Base-by-base conservation (phyloP, 2,888 invertebrate species). In the Corythucha ciliata region DNA sequence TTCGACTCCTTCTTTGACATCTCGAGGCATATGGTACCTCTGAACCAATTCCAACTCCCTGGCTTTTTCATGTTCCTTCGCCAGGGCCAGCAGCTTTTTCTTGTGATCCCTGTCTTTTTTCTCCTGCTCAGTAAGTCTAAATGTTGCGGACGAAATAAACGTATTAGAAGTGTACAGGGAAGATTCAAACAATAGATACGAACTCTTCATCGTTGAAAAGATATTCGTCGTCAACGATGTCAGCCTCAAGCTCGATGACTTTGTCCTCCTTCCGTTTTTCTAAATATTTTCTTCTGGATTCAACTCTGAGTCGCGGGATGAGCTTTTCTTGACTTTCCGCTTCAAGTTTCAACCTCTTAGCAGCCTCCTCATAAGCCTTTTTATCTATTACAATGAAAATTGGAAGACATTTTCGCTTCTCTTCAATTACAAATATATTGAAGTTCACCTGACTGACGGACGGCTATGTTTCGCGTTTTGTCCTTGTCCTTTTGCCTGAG, bases 241-340 rank as follows among this genome's bases (percentile, higher is more conserved):
- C 93, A 5, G 84, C 88, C 70, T 96, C 96, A 45, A 99, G 71
- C 67, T 98, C 96, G 8, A 85, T 80, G 27, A 97, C 79, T 72
- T 98, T 98, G 65, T 98, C 97, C 52, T 86, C 90, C 69, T 94
- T 93, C 39, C 98, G 77, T 68, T 97, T 98, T 65, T 88, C 87
- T 61, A 99, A 74, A 68, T 99, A 98, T 64, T 90, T 86, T 40
- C 94, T 74, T 22, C 98, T 77, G 0, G 97, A 96, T 65, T 93
- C 86, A 16, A 92, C 74, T 27, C 98, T 75, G 21, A 98, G 68
- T 64, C 86, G 84, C 0, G 93, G 92, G 45, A 98, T 71, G 59
- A 93, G 76, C 67, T 85, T 88, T 48, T 86, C 86, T 41, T 86
- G 75, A 40, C 57, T 59, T 63, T 90, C 84, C 27, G 80, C 78